Evolutionary conservation across 2,888 invertebrate species (phyloP), one percentile per base, ranked within the genome.

Genomic region (Penaeus monodon): DNA sequence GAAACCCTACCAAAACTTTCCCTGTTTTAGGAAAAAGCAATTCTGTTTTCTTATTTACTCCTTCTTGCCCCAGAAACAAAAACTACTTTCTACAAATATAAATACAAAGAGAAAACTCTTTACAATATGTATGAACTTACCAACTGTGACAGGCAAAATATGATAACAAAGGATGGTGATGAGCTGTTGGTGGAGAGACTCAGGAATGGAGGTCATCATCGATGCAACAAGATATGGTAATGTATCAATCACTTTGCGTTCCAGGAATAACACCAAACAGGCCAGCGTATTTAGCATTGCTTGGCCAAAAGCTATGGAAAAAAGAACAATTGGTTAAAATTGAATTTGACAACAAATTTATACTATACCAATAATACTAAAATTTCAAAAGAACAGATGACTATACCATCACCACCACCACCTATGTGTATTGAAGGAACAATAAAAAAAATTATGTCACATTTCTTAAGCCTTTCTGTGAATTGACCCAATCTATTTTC

Each of bases 131-230:
- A 22, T 22, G 80, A 20, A 94, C 95, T 94, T 93, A 97, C 97
- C 95, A 91, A 99, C 96, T 38, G 98, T 98, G 93, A 99, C 98
- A 1, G 99, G 99, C 91, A 99, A 94, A 91, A 99, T 96, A 92
- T 98, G 97, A 92, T 97, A 98, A 92, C 99, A 98, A 24, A 99
- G 94, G 81, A 98, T 95, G 92, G 99, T 97, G 84, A 99, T 95
- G 90, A 99, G 97, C 91, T 98, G 98, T 93, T 97, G 98, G 92
- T 99, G 98, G 84, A 99, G 93, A 84, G 96, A 95, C 80, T 95
- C 94, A 0, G 99, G 99, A 92, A 99, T 95, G 79, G 97, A 96
- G 84, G 98, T 97, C 91, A 99, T 96, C 91, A 98, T 96, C 91
- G 97, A 97, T 81, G 99, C 98, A 79, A 98, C 96, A 91, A 98